These are phyloP conservation scores for Tridacna gigas DNA, from an alignment of 2,888 invertebrate species.

Conservation along the genomic window DNA sequence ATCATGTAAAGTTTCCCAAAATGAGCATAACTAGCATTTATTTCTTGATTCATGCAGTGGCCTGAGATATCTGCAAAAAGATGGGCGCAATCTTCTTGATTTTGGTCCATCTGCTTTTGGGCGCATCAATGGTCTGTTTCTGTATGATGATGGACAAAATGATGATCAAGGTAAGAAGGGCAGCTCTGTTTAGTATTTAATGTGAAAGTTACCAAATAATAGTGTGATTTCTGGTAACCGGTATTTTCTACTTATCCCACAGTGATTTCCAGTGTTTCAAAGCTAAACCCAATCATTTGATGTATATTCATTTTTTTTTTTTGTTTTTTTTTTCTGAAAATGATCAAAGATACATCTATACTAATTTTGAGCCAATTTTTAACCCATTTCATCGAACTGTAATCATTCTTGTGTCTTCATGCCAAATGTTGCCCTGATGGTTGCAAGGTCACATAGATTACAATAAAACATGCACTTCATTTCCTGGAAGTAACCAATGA, in stretches of 20 bases:
- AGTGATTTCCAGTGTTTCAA: neutral
- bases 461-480: no score
- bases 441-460: no score
- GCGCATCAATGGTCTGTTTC: slow-evolving; percentile 10
- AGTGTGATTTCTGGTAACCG: neutral
- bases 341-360: no score
- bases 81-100: neutral
- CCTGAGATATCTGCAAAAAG: neutral
- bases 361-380: no score
- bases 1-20: no score
- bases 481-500: no score
- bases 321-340: no score
- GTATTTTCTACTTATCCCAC: slow-evolving; percentile 4
- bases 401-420: no score
- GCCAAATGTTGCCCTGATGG: no score
- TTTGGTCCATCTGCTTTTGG: slow-evolving; percentile 5
- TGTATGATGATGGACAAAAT: slow-evolving; percentile 18
- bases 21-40: no score
- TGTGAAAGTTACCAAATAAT: neutral
- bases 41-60: neutral
- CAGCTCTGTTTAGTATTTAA: neutral
- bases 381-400: neutral
- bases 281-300: neutral
- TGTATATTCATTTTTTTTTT: neutral
- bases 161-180: neutral